A percentile compares a stretch with the other conserved stretches of the same genome.
phyloP scores from a whole-genome alignment of 2,113 vertebrate genomes.

The Planiliza haematocheilus region DNA sequence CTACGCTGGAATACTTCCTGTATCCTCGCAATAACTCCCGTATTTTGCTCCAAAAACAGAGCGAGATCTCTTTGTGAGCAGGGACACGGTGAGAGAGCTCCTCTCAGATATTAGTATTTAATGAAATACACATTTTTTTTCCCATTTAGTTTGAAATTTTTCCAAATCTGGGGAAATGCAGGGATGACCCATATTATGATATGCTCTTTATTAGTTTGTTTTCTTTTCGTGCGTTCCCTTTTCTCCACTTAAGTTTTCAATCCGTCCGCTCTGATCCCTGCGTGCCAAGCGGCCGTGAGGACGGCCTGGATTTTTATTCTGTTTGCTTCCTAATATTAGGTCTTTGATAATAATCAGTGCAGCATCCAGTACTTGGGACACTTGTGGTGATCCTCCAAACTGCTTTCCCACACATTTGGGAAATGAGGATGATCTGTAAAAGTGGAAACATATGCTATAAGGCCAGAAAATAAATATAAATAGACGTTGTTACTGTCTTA shows the following conservation, averaged over 20 bases:
- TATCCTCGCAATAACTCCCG: slow-evolving; percentile 80
- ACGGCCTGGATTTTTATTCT: slow-evolving; percentile 12
- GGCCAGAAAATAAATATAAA: too few species aligned
- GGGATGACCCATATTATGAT: slow-evolving; percentile 88
- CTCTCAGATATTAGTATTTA: slow-evolving; percentile 93
- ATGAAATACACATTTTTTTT: slow-evolving; percentile 96
- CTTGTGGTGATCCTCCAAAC: neutral
- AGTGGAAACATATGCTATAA: too few species aligned
- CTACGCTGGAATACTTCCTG: slow-evolving; percentile 70
- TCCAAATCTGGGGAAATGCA: slow-evolving; percentile 90
- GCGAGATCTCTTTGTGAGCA: slow-evolving; percentile 53
- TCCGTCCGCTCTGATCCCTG: slow-evolving; percentile 83
- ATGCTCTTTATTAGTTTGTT: slow-evolving; percentile 92
- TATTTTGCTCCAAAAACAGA: slow-evolving; percentile 65
- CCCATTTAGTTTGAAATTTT: slow-evolving; percentile 88
- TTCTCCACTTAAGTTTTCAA: slow-evolving; percentile 83
- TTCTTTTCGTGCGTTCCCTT: slow-evolving; percentile 92
- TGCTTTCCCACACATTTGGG: neutral
- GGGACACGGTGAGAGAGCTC: slow-evolving; percentile 75
- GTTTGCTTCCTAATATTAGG: neutral
- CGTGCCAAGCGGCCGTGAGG: slow-evolving; percentile 80
- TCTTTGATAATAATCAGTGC: neutral
- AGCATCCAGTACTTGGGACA: too few species aligned
- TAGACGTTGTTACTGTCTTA: too few species aligned
- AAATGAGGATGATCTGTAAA: too few species aligned